Percentiles rank a stretch among this genome's conserved stretches.
Evolutionary conservation across 1,140 invertebrate genomes (phyloP).

Genomic region (Procambarus clarkii): DNA sequence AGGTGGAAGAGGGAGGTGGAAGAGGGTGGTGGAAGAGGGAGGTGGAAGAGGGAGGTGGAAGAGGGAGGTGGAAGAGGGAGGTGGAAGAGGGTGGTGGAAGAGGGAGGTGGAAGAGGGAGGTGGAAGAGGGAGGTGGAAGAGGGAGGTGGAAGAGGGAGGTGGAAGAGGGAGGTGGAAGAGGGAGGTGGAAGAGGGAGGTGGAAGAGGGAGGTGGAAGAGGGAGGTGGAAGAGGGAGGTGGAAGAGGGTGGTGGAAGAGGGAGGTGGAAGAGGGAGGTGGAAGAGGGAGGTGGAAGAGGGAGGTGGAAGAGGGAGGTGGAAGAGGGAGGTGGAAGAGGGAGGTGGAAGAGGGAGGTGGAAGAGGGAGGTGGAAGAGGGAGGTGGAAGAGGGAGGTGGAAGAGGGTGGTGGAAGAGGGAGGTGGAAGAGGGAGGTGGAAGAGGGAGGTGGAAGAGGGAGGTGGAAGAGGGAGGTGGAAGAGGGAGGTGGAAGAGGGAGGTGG

Average conservation of each 20-base stretch:
- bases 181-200: neutral
- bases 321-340: neutral
- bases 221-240: neutral
- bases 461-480: too few species aligned
- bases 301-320: neutral
- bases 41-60: neutral
- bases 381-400: neutral
- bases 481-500: too few species aligned
- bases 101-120: neutral
- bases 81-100: slow-evolving; percentile 2
- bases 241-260: neutral
- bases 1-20: neutral
- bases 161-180: too few species aligned
- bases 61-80: too few species aligned
- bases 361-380: neutral
- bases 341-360: neutral
- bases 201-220: neutral
- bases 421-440: too few species aligned
- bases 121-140: neutral
- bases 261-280: neutral
- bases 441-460: too few species aligned
- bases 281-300: neutral
- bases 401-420: neutral
- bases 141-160: neutral
- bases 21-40: neutral